Percentiles rank a stretch among this genome's conserved stretches.
phyloP scores from a whole-genome alignment of 2,113 vertebrate species.

The Motacilla alba region DNA sequence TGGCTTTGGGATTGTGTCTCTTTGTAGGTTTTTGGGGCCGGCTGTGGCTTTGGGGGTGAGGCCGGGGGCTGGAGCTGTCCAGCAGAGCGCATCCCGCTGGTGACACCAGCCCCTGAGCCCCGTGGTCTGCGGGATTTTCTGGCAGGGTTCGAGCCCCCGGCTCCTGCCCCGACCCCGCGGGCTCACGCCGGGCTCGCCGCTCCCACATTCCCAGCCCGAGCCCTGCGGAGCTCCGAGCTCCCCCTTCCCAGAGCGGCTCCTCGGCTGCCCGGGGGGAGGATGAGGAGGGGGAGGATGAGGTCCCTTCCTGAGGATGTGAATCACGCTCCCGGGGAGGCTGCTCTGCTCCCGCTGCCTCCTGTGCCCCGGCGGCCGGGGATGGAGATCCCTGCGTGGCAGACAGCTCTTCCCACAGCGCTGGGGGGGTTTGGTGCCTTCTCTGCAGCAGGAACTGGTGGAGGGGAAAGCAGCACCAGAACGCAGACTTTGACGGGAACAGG shows the following conservation, averaged over 20 bases:
- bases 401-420: accelerated
- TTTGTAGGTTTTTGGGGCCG: too few species aligned
- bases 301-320: slow-evolving; percentile 53
- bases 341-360: neutral
- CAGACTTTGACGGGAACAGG: neutral
- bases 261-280: neutral
- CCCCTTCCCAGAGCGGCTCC: neutral
- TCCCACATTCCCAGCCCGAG: accelerated
- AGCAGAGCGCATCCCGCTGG: accelerated
- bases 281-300: slow-evolving; percentile 16
- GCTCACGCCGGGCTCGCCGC: accelerated
- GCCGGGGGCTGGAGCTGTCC: neutral
- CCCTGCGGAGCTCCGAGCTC: accelerated
- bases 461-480: accelerated
- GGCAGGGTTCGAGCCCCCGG: accelerated
- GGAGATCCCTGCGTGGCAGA: neutral
- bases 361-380: neutral
- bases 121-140: neutral
- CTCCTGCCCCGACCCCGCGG: accelerated
- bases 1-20: too few species aligned
- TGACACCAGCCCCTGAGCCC: neutral
- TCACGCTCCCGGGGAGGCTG: neutral
- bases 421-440: neutral
- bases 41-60: too few species aligned
- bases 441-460: accelerated